Conservation (phyloP, 2,888 invertebrate species). For the Stictocephala bisonia region DNA sequence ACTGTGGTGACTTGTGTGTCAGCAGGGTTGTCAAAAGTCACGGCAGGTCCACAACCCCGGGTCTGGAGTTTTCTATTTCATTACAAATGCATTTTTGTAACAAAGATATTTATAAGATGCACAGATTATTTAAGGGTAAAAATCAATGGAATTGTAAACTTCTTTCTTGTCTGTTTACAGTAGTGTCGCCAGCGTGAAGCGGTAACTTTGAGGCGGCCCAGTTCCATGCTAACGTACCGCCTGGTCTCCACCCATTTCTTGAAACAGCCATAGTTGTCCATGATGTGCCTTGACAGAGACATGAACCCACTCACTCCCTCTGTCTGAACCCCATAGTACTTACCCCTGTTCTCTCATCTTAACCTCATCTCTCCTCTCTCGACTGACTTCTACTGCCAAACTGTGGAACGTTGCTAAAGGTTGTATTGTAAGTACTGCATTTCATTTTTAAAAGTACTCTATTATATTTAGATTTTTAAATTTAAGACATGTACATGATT, state of each 20-base stretch:
- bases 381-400: conserved; percentile 60
- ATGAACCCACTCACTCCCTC: conserved; percentile 67
- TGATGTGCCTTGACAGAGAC: conserved; percentile 82
- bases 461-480: too few relatives aligned
- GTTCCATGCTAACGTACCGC: conserved; percentile 89
- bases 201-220: conserved; percentile 55
- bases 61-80: too few relatives aligned
- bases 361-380: conserved; percentile 1
- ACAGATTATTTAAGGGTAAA: too few relatives aligned
- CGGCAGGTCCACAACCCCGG: too few relatives aligned
- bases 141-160: too few relatives aligned
- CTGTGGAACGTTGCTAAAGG: conserved; percentile 67
- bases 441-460: too few relatives aligned
- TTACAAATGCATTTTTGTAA: too few relatives aligned
- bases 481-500: too few relatives aligned
- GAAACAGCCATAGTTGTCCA: conserved; percentile 87
- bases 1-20: too few relatives aligned
- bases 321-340: conserved; percentile 9
- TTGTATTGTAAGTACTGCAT: conserved; percentile 67
- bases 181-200: conserved; percentile 9
- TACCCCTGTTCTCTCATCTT: background rate
- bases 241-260: conserved; percentile 92
- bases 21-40: too few relatives aligned
- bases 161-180: too few relatives aligned
- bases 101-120: too few relatives aligned